A percentile compares a stretch with the other conserved stretches of the same genome.
Evolutionary conservation across 2,113 vertebrate species (phyloP).

Genomic region (Pterocles burchelli): DNA sequence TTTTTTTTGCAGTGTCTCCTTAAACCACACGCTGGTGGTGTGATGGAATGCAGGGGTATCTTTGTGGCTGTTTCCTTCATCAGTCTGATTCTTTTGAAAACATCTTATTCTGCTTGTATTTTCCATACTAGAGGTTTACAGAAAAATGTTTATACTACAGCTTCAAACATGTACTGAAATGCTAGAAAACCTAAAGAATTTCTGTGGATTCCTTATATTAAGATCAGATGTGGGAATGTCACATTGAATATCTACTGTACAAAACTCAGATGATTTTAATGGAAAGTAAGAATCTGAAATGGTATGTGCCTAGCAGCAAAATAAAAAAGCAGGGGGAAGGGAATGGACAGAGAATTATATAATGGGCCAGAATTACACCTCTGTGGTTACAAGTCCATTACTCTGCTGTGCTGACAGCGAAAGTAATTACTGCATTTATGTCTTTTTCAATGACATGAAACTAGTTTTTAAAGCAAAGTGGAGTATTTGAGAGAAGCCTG

Average conservation of each 20-base stretch:
- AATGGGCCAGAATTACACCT: conserved; percentile 3
- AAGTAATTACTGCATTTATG: conserved; percentile 22
- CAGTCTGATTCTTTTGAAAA: conserved; percentile 19
- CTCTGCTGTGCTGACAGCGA: neutral
- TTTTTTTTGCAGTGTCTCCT: neutral
- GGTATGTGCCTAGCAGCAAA: conserved; percentile 28
- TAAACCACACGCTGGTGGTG: neutral
- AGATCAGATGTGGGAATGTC: conserved; percentile 61
- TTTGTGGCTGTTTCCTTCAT: conserved; percentile 30
- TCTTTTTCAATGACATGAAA: neutral
- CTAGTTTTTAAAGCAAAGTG: neutral
- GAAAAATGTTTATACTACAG: conserved; percentile 51
- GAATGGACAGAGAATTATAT: neutral
- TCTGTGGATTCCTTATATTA: conserved; percentile 63
- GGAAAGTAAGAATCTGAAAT: conserved; percentile 30
- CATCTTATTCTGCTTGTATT: conserved; percentile 18
- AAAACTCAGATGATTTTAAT: conserved; percentile 36
- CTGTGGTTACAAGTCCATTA: neutral
- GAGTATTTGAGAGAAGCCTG: neutral
- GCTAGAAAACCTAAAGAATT: conserved; percentile 63
- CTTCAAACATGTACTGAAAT: conserved; percentile 55
- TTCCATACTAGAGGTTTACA: conserved; percentile 48
- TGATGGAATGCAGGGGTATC: neutral
- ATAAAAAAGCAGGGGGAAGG: neutral
- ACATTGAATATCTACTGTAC: conserved; percentile 17